Conservation (phyloP, 2,888 invertebrate genomes). For the Cerastis leucographa region DNA sequence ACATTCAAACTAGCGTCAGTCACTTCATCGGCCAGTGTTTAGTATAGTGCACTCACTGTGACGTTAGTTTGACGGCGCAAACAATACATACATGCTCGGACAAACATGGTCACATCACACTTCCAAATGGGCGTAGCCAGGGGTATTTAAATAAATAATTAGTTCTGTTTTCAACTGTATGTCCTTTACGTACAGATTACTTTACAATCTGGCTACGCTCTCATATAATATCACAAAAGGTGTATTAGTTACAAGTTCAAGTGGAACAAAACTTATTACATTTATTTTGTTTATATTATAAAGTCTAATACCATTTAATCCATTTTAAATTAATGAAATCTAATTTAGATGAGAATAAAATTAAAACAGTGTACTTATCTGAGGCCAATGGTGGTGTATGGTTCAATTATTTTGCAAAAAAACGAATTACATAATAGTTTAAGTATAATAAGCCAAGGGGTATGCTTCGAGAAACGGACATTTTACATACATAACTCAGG, state of each 20-base stretch:
- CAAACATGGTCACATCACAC: conserved; percentile 56
- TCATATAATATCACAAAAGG: conserved; percentile 58
- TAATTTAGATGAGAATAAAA: conserved; percentile 9
- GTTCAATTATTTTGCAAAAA: conserved; percentile 4
- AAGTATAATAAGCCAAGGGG: conserved; percentile 17
- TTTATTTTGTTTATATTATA: conserved; percentile 10
- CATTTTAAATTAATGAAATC: conserved; percentile 48
- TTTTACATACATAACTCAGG: conserved; percentile 10
- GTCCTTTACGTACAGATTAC: conserved; percentile 11
- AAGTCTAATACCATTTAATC: conserved; percentile 60
- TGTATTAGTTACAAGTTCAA: conserved; percentile 72
- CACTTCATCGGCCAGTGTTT: conserved; percentile 51
- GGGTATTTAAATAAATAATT: background rate
- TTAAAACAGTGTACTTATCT: conserved; percentile 11
- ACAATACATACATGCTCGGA: conserved; percentile 57
- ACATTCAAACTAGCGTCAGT: conserved; percentile 59
- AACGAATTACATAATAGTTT: background rate
- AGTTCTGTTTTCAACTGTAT: conserved; percentile 4
- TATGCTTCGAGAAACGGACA: conserved; percentile 13
- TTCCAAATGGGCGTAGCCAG: conserved; percentile 51
- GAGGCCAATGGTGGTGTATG: conserved; percentile 23
- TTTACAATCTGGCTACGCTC: conserved; percentile 52
- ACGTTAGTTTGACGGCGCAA: conserved; percentile 61
- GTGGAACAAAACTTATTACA: conserved; percentile 67
- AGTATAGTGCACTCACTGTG: conserved; percentile 56